Conservation (phyloP, 2,888 invertebrate genomes). For the Spodoptera exigua region DNA sequence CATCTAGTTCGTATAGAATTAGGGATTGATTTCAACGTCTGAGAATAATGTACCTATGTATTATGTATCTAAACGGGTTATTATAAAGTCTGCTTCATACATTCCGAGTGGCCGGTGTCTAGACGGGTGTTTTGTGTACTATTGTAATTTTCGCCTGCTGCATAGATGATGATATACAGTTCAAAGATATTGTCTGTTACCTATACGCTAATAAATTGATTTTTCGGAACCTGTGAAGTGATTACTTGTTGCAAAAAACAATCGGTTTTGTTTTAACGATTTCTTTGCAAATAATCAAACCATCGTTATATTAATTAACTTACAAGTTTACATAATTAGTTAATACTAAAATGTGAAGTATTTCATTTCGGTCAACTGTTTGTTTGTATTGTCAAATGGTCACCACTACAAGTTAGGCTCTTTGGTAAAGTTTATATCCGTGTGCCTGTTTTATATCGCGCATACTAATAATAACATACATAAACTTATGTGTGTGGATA, state of each 20-base stretch:
- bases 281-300: too few relatives aligned
- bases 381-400: too few relatives aligned
- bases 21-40: constrained; percentile 48
- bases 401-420: too few relatives aligned
- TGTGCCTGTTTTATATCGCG: too few relatives aligned
- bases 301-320: too few relatives aligned
- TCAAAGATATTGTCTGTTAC: constrained; percentile 30
- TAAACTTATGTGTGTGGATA: background rate
- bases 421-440: too few relatives aligned
- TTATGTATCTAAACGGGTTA: constrained; percentile 43
- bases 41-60: constrained; percentile 36
- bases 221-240: constrained; percentile 2
- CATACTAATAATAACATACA: too few relatives aligned
- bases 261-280: too few relatives aligned
- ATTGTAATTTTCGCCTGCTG: constrained; percentile 43
- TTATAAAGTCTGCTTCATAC: constrained; percentile 47
- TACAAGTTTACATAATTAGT: too few relatives aligned
- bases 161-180: constrained; percentile 33
- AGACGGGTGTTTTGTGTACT: constrained; percentile 51
- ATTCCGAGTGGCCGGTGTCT: constrained; percentile 46
- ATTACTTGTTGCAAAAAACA: background rate
- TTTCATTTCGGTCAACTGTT: too few relatives aligned
- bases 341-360: too few relatives aligned
- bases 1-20: constrained; percentile 50
- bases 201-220: constrained; percentile 20